A percentile compares a stretch with the other conserved stretches of the same genome.
These are phyloP conservation scores for Sebastes schlegelii DNA, from an alignment of 2,113 vertebrate genomes.

Conservation along the genomic window DNA sequence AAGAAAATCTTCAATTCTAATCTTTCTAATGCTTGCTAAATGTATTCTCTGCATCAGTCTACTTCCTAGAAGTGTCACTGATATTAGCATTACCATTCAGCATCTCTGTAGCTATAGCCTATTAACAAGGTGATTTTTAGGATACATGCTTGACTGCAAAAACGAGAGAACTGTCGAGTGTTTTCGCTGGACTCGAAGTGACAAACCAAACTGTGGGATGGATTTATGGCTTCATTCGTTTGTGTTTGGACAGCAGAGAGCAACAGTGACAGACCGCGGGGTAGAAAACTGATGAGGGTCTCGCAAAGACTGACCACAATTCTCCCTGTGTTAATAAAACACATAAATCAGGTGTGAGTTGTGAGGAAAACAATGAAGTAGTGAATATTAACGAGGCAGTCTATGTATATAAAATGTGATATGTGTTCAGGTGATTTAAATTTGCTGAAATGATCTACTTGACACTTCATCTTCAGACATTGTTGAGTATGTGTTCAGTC, in stretches of 20 bases:
- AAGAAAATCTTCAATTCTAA: neutral
- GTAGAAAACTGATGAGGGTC: conserved; percentile 15
- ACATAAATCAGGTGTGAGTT: conserved; percentile 34
- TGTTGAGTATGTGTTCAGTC: neutral
- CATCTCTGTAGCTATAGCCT: neutral
- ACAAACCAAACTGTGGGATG: neutral
- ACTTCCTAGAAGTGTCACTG: neutral
- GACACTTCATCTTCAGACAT: neutral
- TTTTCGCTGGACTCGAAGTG: conserved; percentile 11
- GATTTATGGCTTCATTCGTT: conserved; percentile 64
- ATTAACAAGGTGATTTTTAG: neutral
- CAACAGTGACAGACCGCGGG: neutral
- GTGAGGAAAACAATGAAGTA: neutral
- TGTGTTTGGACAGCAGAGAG: conserved; percentile 21
- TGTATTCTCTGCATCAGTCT: neutral
- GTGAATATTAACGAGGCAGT: conserved; percentile 1
- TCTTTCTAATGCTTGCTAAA: neutral
- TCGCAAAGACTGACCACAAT: conserved; percentile 10
- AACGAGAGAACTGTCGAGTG: neutral
- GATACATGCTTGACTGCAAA: neutral
- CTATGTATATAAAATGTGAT: neutral
- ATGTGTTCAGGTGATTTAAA: neutral
- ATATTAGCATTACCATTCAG: neutral
- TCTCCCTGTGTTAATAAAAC: conserved; percentile 4
- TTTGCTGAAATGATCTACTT: neutral